Evolutionary conservation across 1,140 invertebrate genomes (phyloP).

Genomic region (Brachionus koreanus): DNA sequence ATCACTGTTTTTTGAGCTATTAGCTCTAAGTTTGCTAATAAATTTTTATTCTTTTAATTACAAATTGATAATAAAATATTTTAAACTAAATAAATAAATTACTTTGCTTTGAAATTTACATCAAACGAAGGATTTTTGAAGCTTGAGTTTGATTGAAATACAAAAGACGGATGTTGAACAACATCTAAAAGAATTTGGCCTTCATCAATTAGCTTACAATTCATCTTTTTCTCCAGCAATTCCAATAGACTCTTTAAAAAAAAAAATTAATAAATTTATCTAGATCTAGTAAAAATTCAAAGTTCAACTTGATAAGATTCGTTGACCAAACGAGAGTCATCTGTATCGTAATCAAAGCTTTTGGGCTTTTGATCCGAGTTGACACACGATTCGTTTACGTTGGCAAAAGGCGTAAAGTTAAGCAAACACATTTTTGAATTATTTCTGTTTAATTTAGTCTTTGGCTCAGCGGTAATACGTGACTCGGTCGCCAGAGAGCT

Average conservation of each 20-base stretch:
- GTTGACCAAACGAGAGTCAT: conserved; percentile 1
- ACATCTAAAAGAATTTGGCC: conserved; percentile 92
- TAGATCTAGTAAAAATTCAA: neutral
- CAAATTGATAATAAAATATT: no score
- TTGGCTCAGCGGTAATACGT: neutral
- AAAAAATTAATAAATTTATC: neutral
- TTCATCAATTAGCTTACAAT: conserved; percentile 88
- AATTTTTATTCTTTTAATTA: no score
- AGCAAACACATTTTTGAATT: neutral
- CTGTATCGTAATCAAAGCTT: neutral
- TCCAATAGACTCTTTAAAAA: conserved; percentile 70
- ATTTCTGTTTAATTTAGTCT: neutral
- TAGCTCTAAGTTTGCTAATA: no score
- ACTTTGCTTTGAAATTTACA: conserved; percentile 1
- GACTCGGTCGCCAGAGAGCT: neutral
- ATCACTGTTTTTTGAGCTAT: no score
- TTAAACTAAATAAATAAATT: no score
- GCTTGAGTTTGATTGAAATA: neutral
- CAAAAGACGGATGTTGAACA: conserved; percentile 72
- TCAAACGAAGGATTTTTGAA: neutral
- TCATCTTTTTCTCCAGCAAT: conserved; percentile 84
- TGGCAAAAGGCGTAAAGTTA: neutral
- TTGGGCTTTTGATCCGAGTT: neutral
- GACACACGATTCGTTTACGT: neutral
- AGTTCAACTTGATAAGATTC: conserved; percentile 57